Percentiles rank a stretch among this genome's conserved stretches.
These are phyloP conservation scores for Amphipoea lucens DNA, from an alignment of 2,888 invertebrate species.

Conservation along the genomic window DNA sequence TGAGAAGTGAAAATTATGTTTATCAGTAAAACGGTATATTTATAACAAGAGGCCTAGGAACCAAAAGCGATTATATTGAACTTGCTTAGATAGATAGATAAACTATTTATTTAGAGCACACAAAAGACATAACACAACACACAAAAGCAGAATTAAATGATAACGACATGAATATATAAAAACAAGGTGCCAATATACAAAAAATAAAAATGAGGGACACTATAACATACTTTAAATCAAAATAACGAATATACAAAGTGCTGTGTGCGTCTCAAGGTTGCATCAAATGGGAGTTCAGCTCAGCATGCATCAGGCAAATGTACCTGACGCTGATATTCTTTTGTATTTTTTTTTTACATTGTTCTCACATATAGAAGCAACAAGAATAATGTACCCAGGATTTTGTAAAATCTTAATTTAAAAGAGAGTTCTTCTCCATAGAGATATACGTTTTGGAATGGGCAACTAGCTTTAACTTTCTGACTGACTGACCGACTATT, in stretches of 20 bases:
- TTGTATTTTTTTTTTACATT: too few species aligned
- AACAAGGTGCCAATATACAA: neutral
- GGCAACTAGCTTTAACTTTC: too few species aligned
- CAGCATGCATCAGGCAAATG: neutral
- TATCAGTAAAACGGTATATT: constrained; percentile 4
- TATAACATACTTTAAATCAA: neutral
- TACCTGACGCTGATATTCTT: neutral
- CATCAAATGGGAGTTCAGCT: neutral
- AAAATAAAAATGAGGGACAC: too few species aligned
- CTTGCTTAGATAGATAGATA: neutral
- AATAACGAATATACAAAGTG: neutral
- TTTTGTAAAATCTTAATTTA: too few species aligned
- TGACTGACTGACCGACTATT: too few species aligned
- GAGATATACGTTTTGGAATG: too few species aligned
- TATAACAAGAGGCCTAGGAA: neutral
- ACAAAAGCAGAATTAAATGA: neutral
- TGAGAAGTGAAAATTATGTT: too few species aligned
- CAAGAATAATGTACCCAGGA: too few species aligned
- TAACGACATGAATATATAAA: neutral
- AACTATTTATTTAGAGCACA: neutral
- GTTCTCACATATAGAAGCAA: too few species aligned
- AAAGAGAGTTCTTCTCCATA: too few species aligned
- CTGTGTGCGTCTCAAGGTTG: neutral
- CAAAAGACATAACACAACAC: too few species aligned
- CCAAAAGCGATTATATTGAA: neutral